Evolutionary conservation across 2,113 vertebrate species (phyloP), one percentile per base, ranked within the genome.

Genomic region (Struthidea cinerea): DNA sequence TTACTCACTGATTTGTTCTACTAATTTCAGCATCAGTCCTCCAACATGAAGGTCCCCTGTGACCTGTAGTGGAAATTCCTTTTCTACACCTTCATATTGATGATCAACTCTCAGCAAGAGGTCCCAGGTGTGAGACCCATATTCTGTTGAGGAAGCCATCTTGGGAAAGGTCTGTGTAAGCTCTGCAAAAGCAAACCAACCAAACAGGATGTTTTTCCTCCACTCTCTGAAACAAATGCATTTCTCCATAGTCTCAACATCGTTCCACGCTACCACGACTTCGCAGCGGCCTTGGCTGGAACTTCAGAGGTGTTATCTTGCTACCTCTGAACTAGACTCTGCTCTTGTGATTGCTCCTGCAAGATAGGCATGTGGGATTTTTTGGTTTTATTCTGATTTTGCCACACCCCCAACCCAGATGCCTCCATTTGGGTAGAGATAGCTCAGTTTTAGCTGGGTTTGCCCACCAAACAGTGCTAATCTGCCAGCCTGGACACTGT

Each of bases 1-100:
- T 69, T 85, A 99, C 99, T 98, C 98, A 99, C 99, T 97, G 95
- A 99, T 99, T 97, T 98, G 71, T 93, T 99, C 99, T 94, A 99
- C 99, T 93, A 99, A 96, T 93, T 98, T 99, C 57, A 99, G 98
- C 99, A 99, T 99, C 96, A 99, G 97, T 79, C 99, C 99, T 60
- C 99, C 99, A 21, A 99, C 78, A 68, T 99, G 99, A 93, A 99
- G 98, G 92, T 99, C 98, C 64, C 99, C 99, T 6, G 98, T 98
- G 81, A 99, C 99, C 65, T 78, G 97, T 68, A 99, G 94, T 3
- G 70, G 96, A 70, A 98, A 76, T 17, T 96, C 97, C 90, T 98
- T 98, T 78, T 90, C 70, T 78, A 98, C 92, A 5, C 95, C 97
- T 78, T 98, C 97, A 23, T 93, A 77, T 14, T 97, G 98, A 80